Conservation (phyloP, 2,797 vertebrate species). For the Sebastes itinus region DNA sequence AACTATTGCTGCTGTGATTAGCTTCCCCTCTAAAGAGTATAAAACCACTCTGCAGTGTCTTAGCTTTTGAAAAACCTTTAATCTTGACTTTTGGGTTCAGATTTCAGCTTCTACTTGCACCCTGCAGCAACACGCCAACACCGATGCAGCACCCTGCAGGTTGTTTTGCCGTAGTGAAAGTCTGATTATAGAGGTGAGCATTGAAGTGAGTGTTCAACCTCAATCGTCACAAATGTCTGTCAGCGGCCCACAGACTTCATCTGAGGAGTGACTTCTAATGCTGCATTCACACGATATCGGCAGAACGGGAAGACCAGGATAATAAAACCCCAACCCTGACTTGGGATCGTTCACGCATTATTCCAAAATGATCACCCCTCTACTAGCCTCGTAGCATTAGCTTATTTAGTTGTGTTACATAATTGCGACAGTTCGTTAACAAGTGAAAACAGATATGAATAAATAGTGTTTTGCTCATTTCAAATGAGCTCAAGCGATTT, state of each 20-base stretch:
- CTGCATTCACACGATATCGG: neutral
- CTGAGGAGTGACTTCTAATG: neutral
- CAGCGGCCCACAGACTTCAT: neutral
- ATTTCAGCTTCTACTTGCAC: slow-evolving; percentile 14
- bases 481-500: neutral
- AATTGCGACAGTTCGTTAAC: neutral
- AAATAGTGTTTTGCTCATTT: neutral
- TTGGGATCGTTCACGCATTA: neutral
- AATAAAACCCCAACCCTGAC: neutral
- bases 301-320: neutral
- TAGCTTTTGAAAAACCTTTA: slow-evolving; percentile 22
- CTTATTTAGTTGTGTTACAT: neutral
- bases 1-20: neutral
- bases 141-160: neutral
- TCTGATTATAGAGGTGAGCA: neutral
- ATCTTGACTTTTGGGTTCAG: slow-evolving; percentile 5
- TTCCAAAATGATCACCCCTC: neutral
- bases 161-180: neutral
- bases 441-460: neutral
- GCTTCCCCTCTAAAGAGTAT: neutral
- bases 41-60: neutral
- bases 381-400: neutral
- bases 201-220: neutral
- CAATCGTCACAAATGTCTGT: neutral
- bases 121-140: neutral